phyloP scores from a whole-genome alignment of 2,888 invertebrate species.

The Phlogophora meticulosa region DNA sequence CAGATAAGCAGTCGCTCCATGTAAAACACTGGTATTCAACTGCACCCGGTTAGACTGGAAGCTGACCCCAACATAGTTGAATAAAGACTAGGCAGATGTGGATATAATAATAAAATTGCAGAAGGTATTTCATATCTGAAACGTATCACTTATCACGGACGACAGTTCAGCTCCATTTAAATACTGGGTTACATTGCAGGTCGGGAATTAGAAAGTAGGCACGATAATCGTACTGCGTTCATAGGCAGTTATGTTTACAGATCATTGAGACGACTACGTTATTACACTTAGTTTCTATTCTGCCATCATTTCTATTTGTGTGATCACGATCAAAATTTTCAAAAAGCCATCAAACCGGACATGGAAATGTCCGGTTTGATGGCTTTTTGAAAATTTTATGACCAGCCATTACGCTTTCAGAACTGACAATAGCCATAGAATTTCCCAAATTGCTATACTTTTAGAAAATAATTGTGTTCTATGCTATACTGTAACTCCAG shows the following conservation, averaged over 20 bases:
- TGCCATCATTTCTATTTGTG: conserved; percentile 51
- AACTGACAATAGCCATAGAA: background rate
- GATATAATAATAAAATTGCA: conserved; percentile 12
- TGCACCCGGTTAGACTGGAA: no score
- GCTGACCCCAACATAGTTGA: no score
- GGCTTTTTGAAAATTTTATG: background rate
- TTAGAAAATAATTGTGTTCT: background rate
- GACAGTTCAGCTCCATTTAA: conserved; percentile 67
- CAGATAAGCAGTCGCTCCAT: no score
- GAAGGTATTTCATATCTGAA: conserved; percentile 44
- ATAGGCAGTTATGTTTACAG: conserved; percentile 61
- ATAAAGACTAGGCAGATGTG: no score
- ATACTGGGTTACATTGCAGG: conserved; percentile 61
- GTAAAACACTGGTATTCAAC: no score
- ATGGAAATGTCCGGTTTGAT: no score
- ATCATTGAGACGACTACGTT: conserved; percentile 55
- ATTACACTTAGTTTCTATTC: conserved; percentile 67
- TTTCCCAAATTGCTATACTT: conserved; percentile 3
- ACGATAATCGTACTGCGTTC: conserved; percentile 63
- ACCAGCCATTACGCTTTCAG: background rate
- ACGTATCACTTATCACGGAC: conserved; percentile 44
- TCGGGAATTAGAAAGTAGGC: conserved; percentile 71
- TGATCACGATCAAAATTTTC: no score
- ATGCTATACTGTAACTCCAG: background rate
- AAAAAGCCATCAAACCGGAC: no score